Evolutionary conservation across 2,888 invertebrate genomes (phyloP), one percentile per base, ranked within the genome.

Genomic region (Cryptocheilus praepositus): DNA sequence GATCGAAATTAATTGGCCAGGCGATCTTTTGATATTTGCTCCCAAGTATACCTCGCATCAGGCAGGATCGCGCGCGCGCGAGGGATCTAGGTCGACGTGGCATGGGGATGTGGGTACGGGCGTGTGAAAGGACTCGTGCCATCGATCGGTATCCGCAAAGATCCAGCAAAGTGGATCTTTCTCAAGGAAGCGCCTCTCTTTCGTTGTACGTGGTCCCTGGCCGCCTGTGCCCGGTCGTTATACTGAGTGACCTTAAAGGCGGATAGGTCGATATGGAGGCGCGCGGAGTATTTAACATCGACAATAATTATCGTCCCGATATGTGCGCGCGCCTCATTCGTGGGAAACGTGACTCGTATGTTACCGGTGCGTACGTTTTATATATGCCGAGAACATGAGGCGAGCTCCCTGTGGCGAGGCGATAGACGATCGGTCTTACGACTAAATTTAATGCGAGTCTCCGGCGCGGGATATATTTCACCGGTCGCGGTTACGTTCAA

Each of bases 351-450:
- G 59, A 56, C 44, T 58, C 54, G 62, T 49, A 49, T n/a, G 53
- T 61, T 66, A 66, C 57, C 57, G 56, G 49, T 22, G 49, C 16
- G 44, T 22, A 54, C 44, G 57, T 61, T 61, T 65, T 60, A 58
- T 51, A 36, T 36, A 59, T 51, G 51, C 51, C 60, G 49, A 46
- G 53, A 61, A 57, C 59, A 53, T 46, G 67, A 36, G 45, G 46
- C 46, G 60, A 69, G 61, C 59, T 49, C 63, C 65, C 63, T 51
- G 65, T 28, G 73, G 66, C 67, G 61, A 66, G 68, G 58, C 71
- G 64, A 65, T 61, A 49, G 61, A 51, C 65, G 61, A 69, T 61
- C 57, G 53, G 45, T 61, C 65, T 54, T 25, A 28, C 68, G 36
- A 61, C 59, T 46, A 61, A 67, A 67, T 67, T 67, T 54, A 55